phyloP scores from a whole-genome alignment of 1,140 invertebrate genomes.

The Brachionus rotundiformis region DNA sequence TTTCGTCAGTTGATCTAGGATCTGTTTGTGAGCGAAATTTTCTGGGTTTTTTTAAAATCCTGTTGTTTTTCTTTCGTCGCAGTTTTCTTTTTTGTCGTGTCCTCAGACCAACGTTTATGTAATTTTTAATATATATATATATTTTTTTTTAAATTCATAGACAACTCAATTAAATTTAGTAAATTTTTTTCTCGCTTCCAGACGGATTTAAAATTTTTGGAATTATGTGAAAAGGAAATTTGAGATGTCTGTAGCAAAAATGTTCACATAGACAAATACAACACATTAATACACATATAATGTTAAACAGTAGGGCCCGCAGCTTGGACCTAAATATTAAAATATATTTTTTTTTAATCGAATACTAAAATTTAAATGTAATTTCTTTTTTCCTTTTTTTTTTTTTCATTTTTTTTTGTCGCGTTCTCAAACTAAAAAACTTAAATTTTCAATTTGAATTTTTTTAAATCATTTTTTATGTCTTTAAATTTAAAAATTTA shows the following conservation, averaged over 20 bases:
- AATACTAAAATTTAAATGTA: constrained; percentile 32
- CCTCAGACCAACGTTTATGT: not conserved
- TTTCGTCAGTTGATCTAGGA: constrained; percentile 30
- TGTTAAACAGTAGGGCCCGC: not conserved
- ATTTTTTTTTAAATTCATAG: constrained; percentile 28
- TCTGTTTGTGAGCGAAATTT: not conserved
- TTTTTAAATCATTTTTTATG: constrained; percentile 17
- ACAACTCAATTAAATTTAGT: constrained; percentile 50
- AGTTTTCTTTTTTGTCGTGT: not conserved
- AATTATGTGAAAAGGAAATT: not conserved
- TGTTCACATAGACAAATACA: not conserved
- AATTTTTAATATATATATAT: not conserved
- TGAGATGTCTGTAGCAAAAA: not conserved
- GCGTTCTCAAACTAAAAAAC: not conserved
- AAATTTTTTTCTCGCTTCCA: constrained; percentile 23
- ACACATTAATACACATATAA: no score
- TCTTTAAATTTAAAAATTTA: constrained; percentile 5
- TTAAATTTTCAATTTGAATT: constrained; percentile 21
- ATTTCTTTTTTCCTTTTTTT: constrained; percentile 7
- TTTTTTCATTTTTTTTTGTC: not conserved
- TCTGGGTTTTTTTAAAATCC: constrained; percentile 38
- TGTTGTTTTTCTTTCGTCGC: constrained; percentile 38
- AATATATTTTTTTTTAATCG: constrained; percentile 30
- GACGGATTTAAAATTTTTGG: constrained; percentile 35
- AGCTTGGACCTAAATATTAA: not conserved